Evolutionary conservation across 2,888 invertebrate genomes (phyloP), one percentile per base, ranked within the genome.

Genomic region (Drosophila austrosaltans): DNA sequence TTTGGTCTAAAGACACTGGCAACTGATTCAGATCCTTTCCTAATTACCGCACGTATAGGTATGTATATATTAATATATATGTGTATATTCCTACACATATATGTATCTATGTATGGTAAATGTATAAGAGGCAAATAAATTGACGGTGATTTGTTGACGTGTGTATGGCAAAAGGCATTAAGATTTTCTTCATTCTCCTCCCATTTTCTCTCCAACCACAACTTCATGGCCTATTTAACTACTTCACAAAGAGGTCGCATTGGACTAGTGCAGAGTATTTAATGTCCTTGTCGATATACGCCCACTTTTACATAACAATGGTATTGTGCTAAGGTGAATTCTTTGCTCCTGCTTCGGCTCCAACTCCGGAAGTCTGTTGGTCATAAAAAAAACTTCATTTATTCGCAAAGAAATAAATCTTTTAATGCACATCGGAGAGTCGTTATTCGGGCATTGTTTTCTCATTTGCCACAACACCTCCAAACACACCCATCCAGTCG

Each of bases 401-500:
- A 75, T 77, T 78, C 75, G 78, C 69, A 83, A 80, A 78, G 84
- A 82, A 87, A 84, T 84, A 84, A 84, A 84, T 84, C 84, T 87
- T 87, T 82, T 84, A 84, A 84, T 80, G 78, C 84, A 82, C 84
- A 82, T 84, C 76, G 77, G 87, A 84, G 84, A 82, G 82, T 87
- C 84, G 84, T 84, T 87, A 84, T 76, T 80, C 77, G 76, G 71
- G 82, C 87, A 84, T 84, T 84, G 84, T 87, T 84, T 84, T 84
- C 84, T 84, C 82, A 84, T 84, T 84, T 84, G 79, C 74, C 73
- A 80, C 81, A 87, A 84, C 84, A 84, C 84, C 84, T 84, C 72
- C 77, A 59, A 67, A 22, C 59, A 60, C 75, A 72, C 60, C 61
- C 69, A 68, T 44, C 32, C 48, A 42, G 30, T 58, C 58, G 39